Conservation (phyloP, 2,888 invertebrate species). For the Beris morrisii region DNA sequence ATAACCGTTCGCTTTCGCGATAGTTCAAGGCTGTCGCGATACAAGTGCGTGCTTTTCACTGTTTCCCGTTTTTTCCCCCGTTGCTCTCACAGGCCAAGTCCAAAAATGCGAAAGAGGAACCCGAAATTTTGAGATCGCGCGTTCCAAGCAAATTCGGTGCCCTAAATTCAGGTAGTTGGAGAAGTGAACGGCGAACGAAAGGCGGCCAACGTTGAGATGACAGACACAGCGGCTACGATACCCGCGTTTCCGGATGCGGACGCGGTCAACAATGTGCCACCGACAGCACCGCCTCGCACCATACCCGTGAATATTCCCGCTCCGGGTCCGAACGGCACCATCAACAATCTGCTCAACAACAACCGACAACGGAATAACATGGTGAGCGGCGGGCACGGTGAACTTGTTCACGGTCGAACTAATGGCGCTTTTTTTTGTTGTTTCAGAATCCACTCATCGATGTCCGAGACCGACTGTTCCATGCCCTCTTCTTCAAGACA, state of each 20-base stretch:
- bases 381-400: not conserved
- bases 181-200: too few relatives aligned
- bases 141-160: not conserved
- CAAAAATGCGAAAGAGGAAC: conserved; percentile 10
- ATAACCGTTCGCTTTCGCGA: not conserved
- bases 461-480: conserved; percentile 89
- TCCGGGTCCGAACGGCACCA: conserved; percentile 26
- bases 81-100: conserved; percentile 19
- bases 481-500: conserved; percentile 90
- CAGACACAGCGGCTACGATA: not conserved
- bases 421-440: too few relatives aligned
- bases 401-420: too few relatives aligned
- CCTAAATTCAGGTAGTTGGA: not conserved
- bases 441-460: conserved; percentile 75
- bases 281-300: conserved; percentile 7
- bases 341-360: conserved; percentile 19
- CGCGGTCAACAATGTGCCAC: not conserved
- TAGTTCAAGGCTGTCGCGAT: conserved; percentile 21
- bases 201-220: not conserved
- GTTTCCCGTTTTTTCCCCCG: not conserved
- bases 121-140: not conserved
- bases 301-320: conserved; percentile 28
- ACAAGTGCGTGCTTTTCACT: not conserved
- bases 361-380: conserved; percentile 28
- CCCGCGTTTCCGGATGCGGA: conserved; percentile 2